Conservation (phyloP, 2,888 invertebrate species). For the Clunio marinus region DNA sequence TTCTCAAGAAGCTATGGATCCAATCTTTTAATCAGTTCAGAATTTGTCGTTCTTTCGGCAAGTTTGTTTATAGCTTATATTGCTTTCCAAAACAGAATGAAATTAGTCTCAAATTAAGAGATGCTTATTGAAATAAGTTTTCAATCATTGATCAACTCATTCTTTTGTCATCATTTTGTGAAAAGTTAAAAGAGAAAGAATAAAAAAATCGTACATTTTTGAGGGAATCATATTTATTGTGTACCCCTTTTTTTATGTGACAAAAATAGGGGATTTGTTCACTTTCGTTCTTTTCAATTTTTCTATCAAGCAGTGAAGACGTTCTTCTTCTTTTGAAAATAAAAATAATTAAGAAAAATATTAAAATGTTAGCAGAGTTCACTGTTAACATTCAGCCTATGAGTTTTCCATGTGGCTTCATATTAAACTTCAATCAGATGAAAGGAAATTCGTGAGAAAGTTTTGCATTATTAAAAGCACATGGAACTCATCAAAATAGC, state of each 20-base stretch:
- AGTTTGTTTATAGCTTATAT: conserved; percentile 78
- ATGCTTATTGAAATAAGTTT: conserved; percentile 43
- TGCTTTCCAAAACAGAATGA: conserved; percentile 78
- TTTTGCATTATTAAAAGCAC: too few species aligned
- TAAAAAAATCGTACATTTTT: too few species aligned
- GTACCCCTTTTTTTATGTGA: neutral
- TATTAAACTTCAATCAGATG: too few species aligned
- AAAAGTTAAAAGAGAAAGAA: neutral
- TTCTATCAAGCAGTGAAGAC: neutral
- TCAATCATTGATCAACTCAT: neutral
- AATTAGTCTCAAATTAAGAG: conserved; percentile 63
- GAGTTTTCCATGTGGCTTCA: too few species aligned
- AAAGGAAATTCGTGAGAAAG: too few species aligned
- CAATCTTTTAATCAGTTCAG: conserved; percentile 78
- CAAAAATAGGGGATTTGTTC: neutral
- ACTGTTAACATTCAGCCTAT: too few species aligned
- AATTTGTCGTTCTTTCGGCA: conserved; percentile 76
- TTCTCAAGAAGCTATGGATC: conserved; percentile 86
- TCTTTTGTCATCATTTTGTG: neutral
- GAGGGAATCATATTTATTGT: too few species aligned
- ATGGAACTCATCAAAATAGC: too few species aligned
- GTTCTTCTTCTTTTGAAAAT: too few species aligned
- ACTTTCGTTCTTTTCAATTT: neutral
- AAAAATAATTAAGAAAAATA: too few species aligned
- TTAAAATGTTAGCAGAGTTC: too few species aligned